Conservation (phyloP, 37 sponge, comb jelly and placozoan species). For the Bolinopsis microptera region DNA sequence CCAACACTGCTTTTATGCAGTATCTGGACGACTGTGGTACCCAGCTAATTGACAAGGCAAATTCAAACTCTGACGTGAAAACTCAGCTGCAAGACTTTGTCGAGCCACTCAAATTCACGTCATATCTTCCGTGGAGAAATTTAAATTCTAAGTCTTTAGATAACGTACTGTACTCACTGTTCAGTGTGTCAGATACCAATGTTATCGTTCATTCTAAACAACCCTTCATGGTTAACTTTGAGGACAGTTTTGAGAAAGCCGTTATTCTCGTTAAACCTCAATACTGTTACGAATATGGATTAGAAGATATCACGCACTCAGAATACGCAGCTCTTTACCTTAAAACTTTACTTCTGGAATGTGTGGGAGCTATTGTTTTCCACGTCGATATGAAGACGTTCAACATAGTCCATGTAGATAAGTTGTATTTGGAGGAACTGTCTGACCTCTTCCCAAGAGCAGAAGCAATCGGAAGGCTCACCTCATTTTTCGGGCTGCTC, state of each 20-base stretch:
- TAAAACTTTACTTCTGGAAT: not conserved
- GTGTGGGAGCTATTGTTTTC: constrained; percentile 31
- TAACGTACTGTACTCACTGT: not conserved
- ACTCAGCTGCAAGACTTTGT: not conserved
- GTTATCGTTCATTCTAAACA: constrained; percentile 31
- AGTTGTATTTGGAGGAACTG: not conserved
- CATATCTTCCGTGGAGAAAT: constrained; percentile 15
- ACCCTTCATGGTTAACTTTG: not conserved
- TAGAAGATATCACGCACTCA: not conserved
- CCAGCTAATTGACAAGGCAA: not conserved
- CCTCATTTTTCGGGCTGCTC: not conserved
- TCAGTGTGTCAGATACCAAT: not conserved
- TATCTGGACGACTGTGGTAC: constrained; percentile 39
- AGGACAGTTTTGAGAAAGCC: not conserved
- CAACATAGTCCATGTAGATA: not conserved
- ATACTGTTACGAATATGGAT: constrained; percentile 41
- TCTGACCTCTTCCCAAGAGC: not conserved
- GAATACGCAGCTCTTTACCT: not conserved
- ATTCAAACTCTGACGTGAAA: not conserved
- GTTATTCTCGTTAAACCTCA: constrained; percentile 6
- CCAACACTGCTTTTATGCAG: constrained; percentile 40
- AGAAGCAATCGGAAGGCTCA: not conserved
- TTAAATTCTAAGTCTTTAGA: not conserved
- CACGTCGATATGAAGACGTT: not conserved
- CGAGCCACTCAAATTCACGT: constrained; percentile 29